Conservation (phyloP, 2,888 invertebrate species). For the Eilema griseolum region DNA sequence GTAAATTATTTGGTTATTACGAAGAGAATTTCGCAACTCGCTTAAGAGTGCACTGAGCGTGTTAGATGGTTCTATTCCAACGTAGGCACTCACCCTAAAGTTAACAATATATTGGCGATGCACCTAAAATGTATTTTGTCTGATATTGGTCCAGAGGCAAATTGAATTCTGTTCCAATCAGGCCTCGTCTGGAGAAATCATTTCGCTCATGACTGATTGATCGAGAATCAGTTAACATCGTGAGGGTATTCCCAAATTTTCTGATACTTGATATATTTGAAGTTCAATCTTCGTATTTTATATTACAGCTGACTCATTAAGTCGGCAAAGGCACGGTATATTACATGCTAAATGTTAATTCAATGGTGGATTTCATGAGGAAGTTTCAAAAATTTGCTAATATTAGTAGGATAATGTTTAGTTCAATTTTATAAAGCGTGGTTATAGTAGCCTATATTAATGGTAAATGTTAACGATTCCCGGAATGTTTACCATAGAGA, state of each 20-base stretch:
- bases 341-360: neutral
- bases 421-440: no score
- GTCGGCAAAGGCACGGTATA: no score
- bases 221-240: conserved; percentile 28
- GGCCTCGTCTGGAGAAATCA: conserved; percentile 39
- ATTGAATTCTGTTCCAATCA: conserved; percentile 48
- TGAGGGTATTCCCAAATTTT: conserved; percentile 12
- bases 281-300: neutral
- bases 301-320: neutral
- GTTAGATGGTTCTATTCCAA: neutral
- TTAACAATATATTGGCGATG: conserved; percentile 20
- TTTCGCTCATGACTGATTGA: conserved; percentile 38
- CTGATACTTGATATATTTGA: conserved; percentile 5
- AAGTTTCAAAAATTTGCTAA: no score
- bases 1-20: no score
- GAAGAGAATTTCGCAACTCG: no score
- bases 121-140: conserved; percentile 31
- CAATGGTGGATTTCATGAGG: no score
- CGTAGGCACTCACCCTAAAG: conserved; percentile 10
- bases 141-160: conserved; percentile 44
- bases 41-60: no score
- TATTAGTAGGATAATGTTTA: no score
- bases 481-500: no score
- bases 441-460: no score
- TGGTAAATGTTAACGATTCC: no score